Evolutionary conservation across 2,113 vertebrate genomes (phyloP).

Genomic region (Cathartes aura): DNA sequence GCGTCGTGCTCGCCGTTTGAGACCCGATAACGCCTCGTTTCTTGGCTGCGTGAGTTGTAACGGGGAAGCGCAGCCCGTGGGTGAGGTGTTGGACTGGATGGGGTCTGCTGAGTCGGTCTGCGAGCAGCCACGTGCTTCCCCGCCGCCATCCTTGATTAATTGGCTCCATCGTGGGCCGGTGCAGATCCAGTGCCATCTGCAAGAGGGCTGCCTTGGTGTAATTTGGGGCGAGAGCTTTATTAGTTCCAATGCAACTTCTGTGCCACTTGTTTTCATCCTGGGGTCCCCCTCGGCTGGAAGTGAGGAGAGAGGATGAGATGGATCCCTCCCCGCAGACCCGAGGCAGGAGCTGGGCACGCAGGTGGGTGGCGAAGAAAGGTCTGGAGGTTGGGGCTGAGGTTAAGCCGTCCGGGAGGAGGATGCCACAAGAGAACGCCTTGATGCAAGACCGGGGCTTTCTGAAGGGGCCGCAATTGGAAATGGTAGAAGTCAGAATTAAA

Average conservation of each 20-base stretch:
- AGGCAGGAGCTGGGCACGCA: background rate
- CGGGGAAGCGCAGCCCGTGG: rapidly evolving
- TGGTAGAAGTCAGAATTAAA: background rate
- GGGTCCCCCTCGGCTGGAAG: background rate
- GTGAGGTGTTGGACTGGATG: rapidly evolving
- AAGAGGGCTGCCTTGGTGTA: background rate
- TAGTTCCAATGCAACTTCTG: background rate
- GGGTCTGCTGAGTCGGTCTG: rapidly evolving
- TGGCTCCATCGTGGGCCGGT: rapidly evolving
- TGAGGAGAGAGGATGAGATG: rapidly evolving
- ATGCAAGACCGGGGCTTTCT: background rate
- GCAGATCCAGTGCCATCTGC: background rate
- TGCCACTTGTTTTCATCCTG: background rate
- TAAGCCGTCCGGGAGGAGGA: background rate
- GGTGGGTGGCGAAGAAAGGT: rapidly evolving
- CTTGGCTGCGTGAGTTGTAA: background rate
- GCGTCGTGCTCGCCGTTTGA: rapidly evolving
- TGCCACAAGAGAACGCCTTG: no score
- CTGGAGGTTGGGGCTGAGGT: background rate
- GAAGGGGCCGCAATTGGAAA: background rate
- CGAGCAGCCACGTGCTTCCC: rapidly evolving
- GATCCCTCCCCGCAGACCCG: background rate
- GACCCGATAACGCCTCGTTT: rapidly evolving
- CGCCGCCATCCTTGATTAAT: rapidly evolving
- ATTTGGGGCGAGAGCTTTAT: background rate